Conservation (phyloP, 2,888 invertebrate species). For the Operophtera brumata region DNA sequence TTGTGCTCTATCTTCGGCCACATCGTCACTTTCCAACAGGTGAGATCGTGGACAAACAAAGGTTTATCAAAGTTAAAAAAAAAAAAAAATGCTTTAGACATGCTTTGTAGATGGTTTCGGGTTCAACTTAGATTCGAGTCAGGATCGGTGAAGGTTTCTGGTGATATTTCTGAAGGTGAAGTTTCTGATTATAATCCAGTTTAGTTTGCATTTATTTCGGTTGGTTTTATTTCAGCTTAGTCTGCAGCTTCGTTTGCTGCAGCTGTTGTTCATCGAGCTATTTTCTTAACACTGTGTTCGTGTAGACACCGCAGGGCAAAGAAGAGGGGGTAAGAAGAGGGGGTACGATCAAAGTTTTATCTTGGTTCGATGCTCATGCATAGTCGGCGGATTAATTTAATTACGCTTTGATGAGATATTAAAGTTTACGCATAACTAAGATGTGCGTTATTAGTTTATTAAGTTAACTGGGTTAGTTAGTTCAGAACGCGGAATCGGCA, state of each 20-base stretch:
- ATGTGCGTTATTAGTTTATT: constrained; percentile 16
- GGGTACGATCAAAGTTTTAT: constrained; percentile 31
- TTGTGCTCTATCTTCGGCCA: too few relatives aligned
- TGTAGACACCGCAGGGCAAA: background rate
- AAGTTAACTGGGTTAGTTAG: constrained; percentile 11
- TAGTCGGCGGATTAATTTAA: constrained; percentile 31
- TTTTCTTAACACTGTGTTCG: background rate
- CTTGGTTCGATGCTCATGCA: constrained; percentile 30
- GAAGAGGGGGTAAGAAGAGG: background rate
- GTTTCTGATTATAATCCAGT: too few relatives aligned
- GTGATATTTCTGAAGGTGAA: too few relatives aligned
- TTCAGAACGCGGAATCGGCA: background rate
- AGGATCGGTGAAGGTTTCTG: too few relatives aligned
- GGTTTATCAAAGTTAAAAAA: too few relatives aligned
- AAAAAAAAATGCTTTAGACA: too few relatives aligned
- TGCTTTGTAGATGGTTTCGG: too few relatives aligned
- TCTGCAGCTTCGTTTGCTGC: too few relatives aligned
- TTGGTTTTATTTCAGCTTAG: too few relatives aligned
- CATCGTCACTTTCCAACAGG: too few relatives aligned
- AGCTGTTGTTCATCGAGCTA: background rate
- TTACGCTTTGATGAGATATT: constrained; percentile 30
- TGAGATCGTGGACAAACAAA: too few relatives aligned
- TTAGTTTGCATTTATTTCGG: too few relatives aligned
- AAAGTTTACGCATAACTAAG: constrained; percentile 19
- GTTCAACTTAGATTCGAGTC: background rate